Evolutionary conservation across 2,797 vertebrate genomes (phyloP).

Genomic region (Caiman crocodilus): DNA sequence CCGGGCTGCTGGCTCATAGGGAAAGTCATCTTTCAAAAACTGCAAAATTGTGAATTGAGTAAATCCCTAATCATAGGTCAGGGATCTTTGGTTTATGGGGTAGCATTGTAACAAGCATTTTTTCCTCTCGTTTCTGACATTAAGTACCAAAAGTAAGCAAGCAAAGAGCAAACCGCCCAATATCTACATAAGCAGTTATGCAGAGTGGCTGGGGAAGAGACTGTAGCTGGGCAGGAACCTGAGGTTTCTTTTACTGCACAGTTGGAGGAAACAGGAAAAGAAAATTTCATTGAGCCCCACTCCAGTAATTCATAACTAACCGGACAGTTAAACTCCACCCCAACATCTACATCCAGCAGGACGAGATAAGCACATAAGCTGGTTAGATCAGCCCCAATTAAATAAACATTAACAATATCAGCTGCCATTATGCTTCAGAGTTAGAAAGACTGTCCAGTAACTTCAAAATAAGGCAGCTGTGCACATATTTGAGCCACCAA

Average conservation of each 20-base stretch:
- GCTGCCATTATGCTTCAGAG: not conserved
- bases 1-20: too few species aligned
- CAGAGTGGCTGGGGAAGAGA: not conserved
- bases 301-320: not conserved
- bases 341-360: not conserved
- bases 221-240: not conserved
- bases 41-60: too few species aligned
- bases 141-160: too few species aligned
- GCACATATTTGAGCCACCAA: not conserved
- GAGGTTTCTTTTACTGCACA: too few species aligned
- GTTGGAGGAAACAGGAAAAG: not conserved
- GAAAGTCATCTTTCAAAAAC: too few species aligned
- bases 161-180: too few species aligned
- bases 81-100: not conserved
- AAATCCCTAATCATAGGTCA: not conserved
- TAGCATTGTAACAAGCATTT: too few species aligned
- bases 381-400: not conserved
- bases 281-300: not conserved
- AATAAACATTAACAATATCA: not conserved
- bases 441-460: not conserved
- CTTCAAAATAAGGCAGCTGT: not conserved
- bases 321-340: not conserved
- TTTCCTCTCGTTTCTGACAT: too few species aligned
- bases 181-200: too few species aligned
- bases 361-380: not conserved